Conservation (phyloP, 1,140 invertebrate species). For the Vollenhovia emeryi region DNA sequence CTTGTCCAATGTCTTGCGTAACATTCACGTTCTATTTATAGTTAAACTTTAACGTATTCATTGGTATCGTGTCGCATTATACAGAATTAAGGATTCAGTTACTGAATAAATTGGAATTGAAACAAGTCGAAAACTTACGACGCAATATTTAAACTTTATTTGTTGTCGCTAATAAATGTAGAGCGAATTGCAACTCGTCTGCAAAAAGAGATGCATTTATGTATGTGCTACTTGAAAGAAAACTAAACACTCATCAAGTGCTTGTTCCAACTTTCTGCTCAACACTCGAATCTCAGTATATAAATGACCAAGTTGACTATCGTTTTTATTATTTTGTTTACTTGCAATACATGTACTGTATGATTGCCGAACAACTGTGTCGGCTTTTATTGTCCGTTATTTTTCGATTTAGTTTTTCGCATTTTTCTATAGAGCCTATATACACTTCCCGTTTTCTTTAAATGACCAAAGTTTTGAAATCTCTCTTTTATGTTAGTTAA, state of each 20-base stretch:
- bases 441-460: no score
- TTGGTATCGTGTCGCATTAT: neutral
- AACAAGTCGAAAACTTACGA: neutral
- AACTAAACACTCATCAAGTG: neutral
- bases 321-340: no score
- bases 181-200: neutral
- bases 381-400: no score
- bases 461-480: neutral
- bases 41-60: neutral
- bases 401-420: no score
- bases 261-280: neutral
- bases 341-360: no score
- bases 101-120: slow-evolving; percentile 17
- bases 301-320: no score
- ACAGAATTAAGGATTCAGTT: slow-evolving; percentile 9
- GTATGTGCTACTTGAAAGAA: neutral
- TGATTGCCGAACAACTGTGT: no score
- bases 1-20: neutral
- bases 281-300: neutral
- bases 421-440: no score
- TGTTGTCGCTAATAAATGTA: neutral
- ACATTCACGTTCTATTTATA: slow-evolving; percentile 17
- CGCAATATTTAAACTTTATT: slow-evolving; percentile 4
- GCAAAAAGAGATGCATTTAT: neutral
- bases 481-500: neutral